These are phyloP conservation scores for Boloria euphrosyne DNA, from an alignment of 2,888 invertebrate species.

Conservation along the genomic window DNA sequence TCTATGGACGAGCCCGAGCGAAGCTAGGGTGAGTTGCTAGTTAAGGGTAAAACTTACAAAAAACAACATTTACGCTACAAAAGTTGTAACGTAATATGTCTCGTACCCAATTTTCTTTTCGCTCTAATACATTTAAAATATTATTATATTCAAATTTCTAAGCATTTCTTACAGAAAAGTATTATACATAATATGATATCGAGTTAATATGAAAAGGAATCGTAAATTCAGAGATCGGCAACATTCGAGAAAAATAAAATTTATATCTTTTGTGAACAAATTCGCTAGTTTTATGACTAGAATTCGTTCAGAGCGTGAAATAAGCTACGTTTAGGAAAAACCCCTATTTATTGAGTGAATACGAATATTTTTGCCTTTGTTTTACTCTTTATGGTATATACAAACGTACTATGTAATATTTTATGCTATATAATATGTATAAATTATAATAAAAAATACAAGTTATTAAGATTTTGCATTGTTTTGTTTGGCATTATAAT, in stretches of 20 bases:
- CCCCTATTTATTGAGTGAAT: constrained; percentile 9
- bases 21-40: too few relatives aligned
- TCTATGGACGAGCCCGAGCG: too few relatives aligned
- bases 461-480: too few relatives aligned
- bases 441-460: too few relatives aligned
- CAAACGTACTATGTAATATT: too few relatives aligned
- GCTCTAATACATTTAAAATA: too few relatives aligned
- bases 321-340: constrained; percentile 24
- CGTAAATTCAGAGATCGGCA: constrained; percentile 30
- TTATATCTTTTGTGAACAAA: constrained; percentile 33
- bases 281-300: constrained; percentile 34
- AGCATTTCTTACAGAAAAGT: constrained; percentile 21
- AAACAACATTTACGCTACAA: too few relatives aligned
- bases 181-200: constrained; percentile 20
- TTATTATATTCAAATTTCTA: not conserved
- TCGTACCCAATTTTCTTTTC: too few relatives aligned
- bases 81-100: too few relatives aligned
- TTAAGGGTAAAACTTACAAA: too few relatives aligned
- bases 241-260: constrained; percentile 31
- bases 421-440: too few relatives aligned
- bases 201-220: constrained; percentile 33
- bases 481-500: too few relatives aligned
- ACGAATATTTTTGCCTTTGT: constrained; percentile 7
- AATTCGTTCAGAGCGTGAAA: constrained; percentile 21
- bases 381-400: not conserved